Conservation (phyloP, 2,113 vertebrate species). For the Brachypteracias leptosomus region DNA sequence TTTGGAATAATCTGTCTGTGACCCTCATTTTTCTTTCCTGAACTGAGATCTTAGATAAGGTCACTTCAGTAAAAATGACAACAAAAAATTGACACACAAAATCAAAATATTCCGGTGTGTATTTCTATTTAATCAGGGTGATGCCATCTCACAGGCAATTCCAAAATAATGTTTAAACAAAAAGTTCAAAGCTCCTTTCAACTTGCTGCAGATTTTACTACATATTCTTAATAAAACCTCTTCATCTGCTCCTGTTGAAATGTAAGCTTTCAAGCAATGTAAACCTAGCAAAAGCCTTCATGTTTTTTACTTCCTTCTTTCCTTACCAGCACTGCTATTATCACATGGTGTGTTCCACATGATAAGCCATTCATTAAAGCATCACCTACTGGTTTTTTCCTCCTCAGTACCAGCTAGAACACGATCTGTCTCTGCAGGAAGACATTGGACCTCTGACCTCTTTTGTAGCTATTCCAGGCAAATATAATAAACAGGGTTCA, state of each 20-base stretch:
- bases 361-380: constrained; percentile 88
- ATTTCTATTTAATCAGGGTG: constrained; percentile 3
- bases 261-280: constrained; percentile 65
- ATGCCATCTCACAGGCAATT: constrained; percentile 23
- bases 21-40: not conserved
- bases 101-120: not conserved
- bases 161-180: constrained; percentile 41
- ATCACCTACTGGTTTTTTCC: constrained; percentile 84
- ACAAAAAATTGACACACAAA: not conserved
- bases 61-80: not conserved
- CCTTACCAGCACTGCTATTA: constrained; percentile 79
- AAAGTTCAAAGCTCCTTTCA: constrained; percentile 62
- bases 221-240: constrained; percentile 56
- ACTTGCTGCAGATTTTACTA: constrained; percentile 58
- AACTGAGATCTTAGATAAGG: not conserved
- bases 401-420: constrained; percentile 83
- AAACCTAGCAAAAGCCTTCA: constrained; percentile 69
- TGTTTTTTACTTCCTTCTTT: constrained; percentile 69
- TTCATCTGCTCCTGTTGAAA: constrained; percentile 66
- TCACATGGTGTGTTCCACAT: constrained; percentile 85
- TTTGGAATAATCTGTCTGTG: not conserved
- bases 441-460: constrained; percentile 82
- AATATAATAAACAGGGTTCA: constrained; percentile 83
- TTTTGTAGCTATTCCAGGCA: constrained; percentile 80
- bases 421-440: constrained; percentile 85